phyloP scores from a whole-genome alignment of 2,113 vertebrate genomes.

The Epinephelus fuscoguttatus region DNA sequence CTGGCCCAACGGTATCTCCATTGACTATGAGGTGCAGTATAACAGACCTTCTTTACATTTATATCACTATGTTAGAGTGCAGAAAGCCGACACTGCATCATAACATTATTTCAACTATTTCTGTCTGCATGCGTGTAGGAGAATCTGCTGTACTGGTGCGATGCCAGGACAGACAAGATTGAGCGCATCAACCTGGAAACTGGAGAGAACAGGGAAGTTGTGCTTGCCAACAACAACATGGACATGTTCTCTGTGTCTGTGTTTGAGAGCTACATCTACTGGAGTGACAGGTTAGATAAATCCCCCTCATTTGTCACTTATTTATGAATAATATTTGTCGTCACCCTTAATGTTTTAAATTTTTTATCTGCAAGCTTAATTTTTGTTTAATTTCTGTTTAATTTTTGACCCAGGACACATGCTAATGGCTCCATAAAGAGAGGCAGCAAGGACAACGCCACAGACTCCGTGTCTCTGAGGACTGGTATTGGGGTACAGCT shows the following conservation, averaged over 20 bases:
- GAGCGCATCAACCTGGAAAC: constrained; percentile 96
- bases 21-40: constrained; percentile 92
- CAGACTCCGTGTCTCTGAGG: constrained; percentile 92
- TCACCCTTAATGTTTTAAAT: not conserved
- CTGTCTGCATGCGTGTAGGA: constrained; percentile 82
- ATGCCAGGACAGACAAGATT: constrained; percentile 96
- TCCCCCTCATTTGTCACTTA: not conserved
- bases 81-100: not conserved
- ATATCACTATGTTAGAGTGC: not conserved
- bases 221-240: constrained; percentile 97
- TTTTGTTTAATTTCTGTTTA: not conserved
- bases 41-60: not conserved
- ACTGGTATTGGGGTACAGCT: constrained; percentile 97
- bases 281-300: constrained; percentile 92
- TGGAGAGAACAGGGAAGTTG: constrained; percentile 93
- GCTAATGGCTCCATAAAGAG: constrained; percentile 98
- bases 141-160: constrained; percentile 96
- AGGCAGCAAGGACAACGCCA: constrained; percentile 95
- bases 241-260: constrained; percentile 99
- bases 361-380: not conserved
- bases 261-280: constrained; percentile 97
- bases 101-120: not conserved
- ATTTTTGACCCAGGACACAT: constrained; percentile 87
- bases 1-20: constrained; percentile 97
- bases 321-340: not conserved